phyloP scores from a whole-genome alignment of 2,797 vertebrate species.

The Chloroceryle amazona region DNA sequence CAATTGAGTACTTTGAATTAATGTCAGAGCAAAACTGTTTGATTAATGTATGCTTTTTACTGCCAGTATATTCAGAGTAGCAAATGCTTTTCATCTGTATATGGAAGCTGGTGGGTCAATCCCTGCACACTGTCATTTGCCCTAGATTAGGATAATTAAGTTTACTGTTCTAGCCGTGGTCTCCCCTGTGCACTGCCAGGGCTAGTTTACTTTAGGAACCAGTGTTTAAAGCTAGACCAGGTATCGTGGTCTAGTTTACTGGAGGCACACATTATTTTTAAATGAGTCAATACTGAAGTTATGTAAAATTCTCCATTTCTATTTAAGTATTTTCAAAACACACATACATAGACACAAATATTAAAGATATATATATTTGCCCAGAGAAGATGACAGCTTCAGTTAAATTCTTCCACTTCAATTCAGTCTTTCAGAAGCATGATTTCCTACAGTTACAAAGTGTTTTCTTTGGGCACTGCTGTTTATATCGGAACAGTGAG shows the following conservation, averaged over 20 bases:
- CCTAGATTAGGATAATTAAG: neutral
- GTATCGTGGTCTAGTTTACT: neutral
- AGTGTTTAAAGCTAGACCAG: neutral
- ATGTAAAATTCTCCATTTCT: neutral
- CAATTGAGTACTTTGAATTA: neutral
- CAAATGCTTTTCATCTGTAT: neutral
- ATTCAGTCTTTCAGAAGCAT: neutral
- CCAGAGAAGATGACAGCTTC: neutral
- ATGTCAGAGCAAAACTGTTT: neutral
- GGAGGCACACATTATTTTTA: neutral
- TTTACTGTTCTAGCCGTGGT: neutral
- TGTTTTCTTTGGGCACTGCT: neutral
- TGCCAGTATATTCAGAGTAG: neutral
- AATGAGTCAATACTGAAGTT: neutral
- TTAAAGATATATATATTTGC: neutral
- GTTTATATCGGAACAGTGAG: neutral
- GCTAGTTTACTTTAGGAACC: neutral
- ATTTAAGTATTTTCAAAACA: neutral
- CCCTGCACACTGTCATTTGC: neutral
- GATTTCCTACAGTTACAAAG: neutral
- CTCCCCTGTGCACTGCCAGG: neutral
- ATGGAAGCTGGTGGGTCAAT: neutral
- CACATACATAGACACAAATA: neutral
- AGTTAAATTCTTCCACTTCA: neutral
- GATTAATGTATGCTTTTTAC: neutral